A percentile compares a stretch with the other conserved stretches of the same genome.
Evolutionary conservation across 1,140 invertebrate genomes (phyloP).

Genomic region (Dufourea novaeangliae): DNA sequence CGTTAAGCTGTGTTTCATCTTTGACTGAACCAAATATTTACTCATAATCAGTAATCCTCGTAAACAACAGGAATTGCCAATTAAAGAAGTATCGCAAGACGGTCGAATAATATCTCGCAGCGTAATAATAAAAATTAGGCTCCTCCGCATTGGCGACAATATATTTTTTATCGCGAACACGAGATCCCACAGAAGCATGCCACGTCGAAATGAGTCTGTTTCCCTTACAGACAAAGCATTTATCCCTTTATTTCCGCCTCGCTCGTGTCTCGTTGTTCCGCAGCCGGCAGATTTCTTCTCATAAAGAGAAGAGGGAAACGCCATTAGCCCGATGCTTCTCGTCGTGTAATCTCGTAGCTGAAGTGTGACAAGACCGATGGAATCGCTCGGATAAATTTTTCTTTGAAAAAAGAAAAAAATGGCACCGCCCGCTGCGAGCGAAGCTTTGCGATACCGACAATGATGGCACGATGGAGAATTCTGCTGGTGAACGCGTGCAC

Average conservation of each 20-base stretch:
- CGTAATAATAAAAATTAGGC: neutral
- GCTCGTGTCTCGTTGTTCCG: slow-evolving; percentile 27
- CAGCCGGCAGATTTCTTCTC: slow-evolving; percentile 46
- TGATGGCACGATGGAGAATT: neutral
- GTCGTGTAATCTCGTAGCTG: slow-evolving; percentile 47
- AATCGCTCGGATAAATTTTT: slow-evolving; percentile 56
- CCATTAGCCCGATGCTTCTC: slow-evolving; percentile 42
- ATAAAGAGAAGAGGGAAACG: slow-evolving; percentile 50
- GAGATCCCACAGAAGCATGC: neutral
- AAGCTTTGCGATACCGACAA: neutral
- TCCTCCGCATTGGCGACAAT: neutral
- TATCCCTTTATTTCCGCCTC: slow-evolving; percentile 38
- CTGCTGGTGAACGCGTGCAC: neutral
- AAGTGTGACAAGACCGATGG: slow-evolving; percentile 35
- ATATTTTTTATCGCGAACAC: neutral
- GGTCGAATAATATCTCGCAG: neutral
- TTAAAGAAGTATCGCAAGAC: no score
- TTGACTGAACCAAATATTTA: no score
- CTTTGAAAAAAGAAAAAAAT: slow-evolving; percentile 45
- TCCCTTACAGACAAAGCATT: neutral
- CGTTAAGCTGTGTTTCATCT: no score
- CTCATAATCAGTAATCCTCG: no score
- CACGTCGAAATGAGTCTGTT: neutral
- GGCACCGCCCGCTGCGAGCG: neutral
- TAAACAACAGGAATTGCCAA: no score